Conservation (phyloP, 1,140 invertebrate species). For the Drosophila bocqueti region DNA sequence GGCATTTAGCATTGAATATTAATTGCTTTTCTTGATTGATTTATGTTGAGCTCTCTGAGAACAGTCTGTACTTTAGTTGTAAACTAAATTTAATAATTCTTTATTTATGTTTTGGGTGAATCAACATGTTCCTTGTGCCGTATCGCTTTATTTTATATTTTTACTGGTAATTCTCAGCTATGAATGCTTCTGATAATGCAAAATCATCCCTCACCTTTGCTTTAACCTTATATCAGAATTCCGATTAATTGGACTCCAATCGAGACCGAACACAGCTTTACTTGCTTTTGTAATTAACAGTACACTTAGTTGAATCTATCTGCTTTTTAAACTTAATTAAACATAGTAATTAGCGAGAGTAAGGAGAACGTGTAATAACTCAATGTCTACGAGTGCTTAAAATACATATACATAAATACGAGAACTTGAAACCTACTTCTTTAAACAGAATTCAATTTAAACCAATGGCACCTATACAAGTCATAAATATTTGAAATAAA, state of each 20-base stretch:
- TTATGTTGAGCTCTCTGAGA: conserved; percentile 22
- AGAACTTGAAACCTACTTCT: conserved; percentile 9
- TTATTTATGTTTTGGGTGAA: conserved; percentile 17
- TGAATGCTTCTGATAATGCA: conserved; percentile 22
- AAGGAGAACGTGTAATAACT: conserved; percentile 32
- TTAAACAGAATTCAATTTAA: conserved; percentile 22
- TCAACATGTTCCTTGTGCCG: conserved; percentile 68
- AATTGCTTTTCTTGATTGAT: conserved; percentile 31
- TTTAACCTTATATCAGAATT: conserved; percentile 2
- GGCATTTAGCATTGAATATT: conserved; percentile 39
- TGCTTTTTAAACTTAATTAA: conserved; percentile 22
- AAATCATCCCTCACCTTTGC: neutral
- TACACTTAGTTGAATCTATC: conserved; percentile 21
- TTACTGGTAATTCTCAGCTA: conserved; percentile 18
- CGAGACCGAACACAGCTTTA: conserved; percentile 61
- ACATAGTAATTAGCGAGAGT: conserved; percentile 12
- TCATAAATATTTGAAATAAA: conserved; percentile 36
- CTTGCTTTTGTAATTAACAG: conserved; percentile 46
- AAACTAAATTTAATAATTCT: conserved; percentile 22
- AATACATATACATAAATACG: conserved; percentile 12
- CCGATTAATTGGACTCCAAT: conserved; percentile 3
- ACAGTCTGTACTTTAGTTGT: conserved; percentile 30
- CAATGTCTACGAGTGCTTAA: conserved; percentile 31
- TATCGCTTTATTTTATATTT: conserved; percentile 56
- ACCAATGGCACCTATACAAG: conserved; percentile 39